Evolutionary conservation across 2,797 vertebrate genomes (phyloP).

Genomic region (Anableps anableps): DNA sequence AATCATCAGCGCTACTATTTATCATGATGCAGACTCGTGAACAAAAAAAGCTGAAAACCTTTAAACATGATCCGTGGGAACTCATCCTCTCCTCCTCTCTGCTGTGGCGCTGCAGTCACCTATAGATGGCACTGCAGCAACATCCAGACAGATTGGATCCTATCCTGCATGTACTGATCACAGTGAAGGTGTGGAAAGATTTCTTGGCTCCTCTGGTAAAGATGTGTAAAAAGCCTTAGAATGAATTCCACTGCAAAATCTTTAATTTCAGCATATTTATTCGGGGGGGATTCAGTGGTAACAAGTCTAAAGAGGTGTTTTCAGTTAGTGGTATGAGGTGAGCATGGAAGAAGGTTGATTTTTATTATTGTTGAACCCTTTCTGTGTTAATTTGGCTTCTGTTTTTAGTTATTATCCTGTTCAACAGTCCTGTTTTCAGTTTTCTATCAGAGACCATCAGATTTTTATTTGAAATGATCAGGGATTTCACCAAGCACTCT

Average conservation of each 20-base stretch:
- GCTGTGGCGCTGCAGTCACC: constrained; percentile 11
- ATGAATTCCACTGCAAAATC: not conserved
- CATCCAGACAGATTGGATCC: constrained; percentile 22
- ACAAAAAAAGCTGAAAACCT: constrained; percentile 19
- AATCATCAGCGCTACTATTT: constrained; percentile 53
- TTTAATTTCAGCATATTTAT: not conserved
- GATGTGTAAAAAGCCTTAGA: not conserved
- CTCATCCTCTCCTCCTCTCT: constrained; percentile 7
- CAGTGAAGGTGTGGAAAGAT: not conserved
- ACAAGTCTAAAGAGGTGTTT: not conserved
- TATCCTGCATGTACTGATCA: not conserved
- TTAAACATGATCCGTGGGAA: constrained; percentile 15
- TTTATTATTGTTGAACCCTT: not conserved
- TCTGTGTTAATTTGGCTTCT: not conserved
- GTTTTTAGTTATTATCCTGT: not conserved
- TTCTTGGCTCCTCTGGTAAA: not conserved
- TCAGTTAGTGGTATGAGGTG: not conserved
- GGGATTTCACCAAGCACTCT: not conserved
- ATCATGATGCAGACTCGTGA: constrained; percentile 33
- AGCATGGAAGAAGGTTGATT: not conserved
- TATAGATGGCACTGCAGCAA: constrained; percentile 55
- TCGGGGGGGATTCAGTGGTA: not conserved
- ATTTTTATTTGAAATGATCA: not conserved
- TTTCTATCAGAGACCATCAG: not conserved
- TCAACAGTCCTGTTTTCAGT: not conserved